These are phyloP conservation scores for Enteromius trimaculatus DNA, from an alignment of 2,797 vertebrate genomes.

Conservation along the genomic window DNA sequence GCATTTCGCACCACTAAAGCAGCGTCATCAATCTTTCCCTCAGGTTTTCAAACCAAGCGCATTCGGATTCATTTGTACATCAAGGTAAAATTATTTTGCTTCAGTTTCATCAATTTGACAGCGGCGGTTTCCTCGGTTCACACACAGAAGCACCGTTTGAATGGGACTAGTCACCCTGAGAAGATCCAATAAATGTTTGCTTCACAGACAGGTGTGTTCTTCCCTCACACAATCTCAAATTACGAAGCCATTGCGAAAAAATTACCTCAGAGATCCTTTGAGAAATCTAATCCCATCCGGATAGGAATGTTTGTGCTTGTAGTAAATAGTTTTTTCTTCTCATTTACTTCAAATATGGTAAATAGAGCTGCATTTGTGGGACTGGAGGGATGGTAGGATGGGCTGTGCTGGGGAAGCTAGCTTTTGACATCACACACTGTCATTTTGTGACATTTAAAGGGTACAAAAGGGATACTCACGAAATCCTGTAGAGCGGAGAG, in stretches of 20 bases:
- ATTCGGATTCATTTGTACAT: background rate
- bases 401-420: slow-evolving; percentile 39
- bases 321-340: background rate
- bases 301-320: background rate
- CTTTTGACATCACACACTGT: slow-evolving; percentile 33
- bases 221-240: background rate
- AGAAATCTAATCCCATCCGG: background rate
- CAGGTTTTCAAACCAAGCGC: slow-evolving; percentile 14
- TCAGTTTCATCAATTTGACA: slow-evolving; percentile 1
- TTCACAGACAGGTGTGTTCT: background rate
- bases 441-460: slow-evolving; percentile 31
- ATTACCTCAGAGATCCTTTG: background rate
- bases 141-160: slow-evolving; percentile 42
- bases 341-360: slow-evolving; percentile 1
- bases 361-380: slow-evolving; percentile 11
- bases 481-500: slow-evolving; percentile 83
- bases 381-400: slow-evolving; percentile 35
- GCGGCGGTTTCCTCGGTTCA: slow-evolving; percentile 52
- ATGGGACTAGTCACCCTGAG: background rate
- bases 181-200: slow-evolving; percentile 4
- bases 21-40: slow-evolving; percentile 23
- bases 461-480: slow-evolving; percentile 86
- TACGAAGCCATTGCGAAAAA: background rate
- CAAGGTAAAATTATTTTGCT: slow-evolving; percentile 4
- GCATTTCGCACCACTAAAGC: slow-evolving; percentile 24